Base-by-base conservation (phyloP, 2,888 invertebrate genomes). In the Opisthograptis luteolata region DNA sequence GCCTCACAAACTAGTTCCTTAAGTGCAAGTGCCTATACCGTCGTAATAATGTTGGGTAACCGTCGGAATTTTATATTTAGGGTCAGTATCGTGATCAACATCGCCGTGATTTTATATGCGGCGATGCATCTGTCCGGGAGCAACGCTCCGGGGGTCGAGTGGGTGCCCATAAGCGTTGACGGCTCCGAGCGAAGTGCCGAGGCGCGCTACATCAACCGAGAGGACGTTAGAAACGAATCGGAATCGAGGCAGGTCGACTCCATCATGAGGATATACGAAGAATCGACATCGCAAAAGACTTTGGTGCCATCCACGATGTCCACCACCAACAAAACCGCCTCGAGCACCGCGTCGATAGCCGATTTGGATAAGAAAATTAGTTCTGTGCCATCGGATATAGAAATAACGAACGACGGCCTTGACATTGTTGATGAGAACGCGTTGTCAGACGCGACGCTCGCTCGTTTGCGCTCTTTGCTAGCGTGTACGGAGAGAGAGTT, bases 41-140 rank as follows among this genome's bases (percentile, higher is more conserved):
- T 68, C 69, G 60, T 66, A 73, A 83, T 68, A 66, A 89, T 89
- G 87, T 71, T 88, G 81, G 81, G 77, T 59, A 88, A 85, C 66
- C 84, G 86, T 57, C 93, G 95, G 63, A 95, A 95, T 84, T 93
- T 94, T 91, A 89, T 94, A 83, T 92, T 95, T 78, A 92, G 94
- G 68, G 93, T 94, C 80, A 95, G 95, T 84, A 94, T 95, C 70
- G 92, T 95, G 53, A 92, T 95, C 64, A 95, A 95, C 77, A 92
- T 95, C 58, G 94, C 93, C 63, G 94, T 95, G 44, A 82, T 95
- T 48, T 81, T 95, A 55, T 95, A 95, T 81, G 93, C 94, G 60
- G 94, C 94, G 68, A 92, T 94, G 76, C 94, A 95, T 71, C 80
- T 85, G 48, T 86, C 91, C 12, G 82, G 84, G 28, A 86, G 62